Evolutionary conservation across 2,888 invertebrate species (phyloP).

Genomic region (Metopia argyrocephala): DNA sequence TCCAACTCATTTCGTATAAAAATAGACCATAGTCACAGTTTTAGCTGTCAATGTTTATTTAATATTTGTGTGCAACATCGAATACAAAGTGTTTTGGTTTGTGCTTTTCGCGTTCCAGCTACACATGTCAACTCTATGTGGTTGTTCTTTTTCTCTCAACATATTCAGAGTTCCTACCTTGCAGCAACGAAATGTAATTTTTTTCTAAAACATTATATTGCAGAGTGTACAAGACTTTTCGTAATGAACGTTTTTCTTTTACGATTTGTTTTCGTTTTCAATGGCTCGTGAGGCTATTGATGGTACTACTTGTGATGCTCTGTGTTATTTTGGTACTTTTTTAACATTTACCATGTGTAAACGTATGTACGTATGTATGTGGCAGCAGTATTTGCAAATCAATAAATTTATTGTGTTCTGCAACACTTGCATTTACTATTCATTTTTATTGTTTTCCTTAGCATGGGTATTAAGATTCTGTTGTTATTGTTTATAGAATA

Average conservation of each 20-base stretch:
- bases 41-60: constrained; percentile 61
- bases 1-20: constrained; percentile 16
- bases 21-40: constrained; percentile 50
- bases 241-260: constrained; percentile 39
- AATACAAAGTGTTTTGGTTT: background rate
- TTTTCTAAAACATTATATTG: constrained; percentile 42
- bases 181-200: no score
- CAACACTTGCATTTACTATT: constrained; percentile 31
- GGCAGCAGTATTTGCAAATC: constrained; percentile 44
- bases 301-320: background rate
- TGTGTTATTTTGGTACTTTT: constrained; percentile 19
- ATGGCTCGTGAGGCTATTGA: background rate
- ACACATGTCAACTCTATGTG: background rate
- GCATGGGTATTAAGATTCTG: constrained; percentile 51
- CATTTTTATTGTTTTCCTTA: constrained; percentile 36
- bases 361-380: background rate
- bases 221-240: background rate
- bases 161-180: constrained; percentile 37
- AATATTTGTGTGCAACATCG: constrained; percentile 2
- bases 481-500: constrained; percentile 28
- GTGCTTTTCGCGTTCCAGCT: background rate
- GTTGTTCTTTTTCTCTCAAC: background rate
- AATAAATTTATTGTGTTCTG: constrained; percentile 47
- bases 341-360: background rate
- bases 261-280: background rate